Conservation (phyloP, 2,797 vertebrate species). For the Anguilla obscura region DNA sequence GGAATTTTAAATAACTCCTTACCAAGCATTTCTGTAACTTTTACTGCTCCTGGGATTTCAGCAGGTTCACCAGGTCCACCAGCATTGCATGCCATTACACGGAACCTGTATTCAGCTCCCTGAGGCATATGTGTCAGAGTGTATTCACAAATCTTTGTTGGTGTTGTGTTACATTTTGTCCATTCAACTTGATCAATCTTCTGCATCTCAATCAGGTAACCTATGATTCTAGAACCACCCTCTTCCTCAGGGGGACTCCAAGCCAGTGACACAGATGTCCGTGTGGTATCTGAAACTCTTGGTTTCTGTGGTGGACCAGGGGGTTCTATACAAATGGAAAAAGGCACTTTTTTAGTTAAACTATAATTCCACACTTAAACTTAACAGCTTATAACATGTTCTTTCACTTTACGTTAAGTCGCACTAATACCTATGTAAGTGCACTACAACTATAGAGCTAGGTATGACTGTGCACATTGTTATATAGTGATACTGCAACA, state of each 20-base stretch:
- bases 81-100: constrained; percentile 90
- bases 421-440: not conserved
- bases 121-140: constrained; percentile 97
- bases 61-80: constrained; percentile 94
- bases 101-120: constrained; percentile 97
- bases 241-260: constrained; percentile 94
- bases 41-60: constrained; percentile 92
- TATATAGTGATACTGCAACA: no score
- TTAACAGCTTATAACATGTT: not conserved
- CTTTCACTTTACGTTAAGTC: not conserved
- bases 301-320: constrained; percentile 89
- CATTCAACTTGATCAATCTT: constrained; percentile 98
- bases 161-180: constrained; percentile 98
- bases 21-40: constrained; percentile 99
- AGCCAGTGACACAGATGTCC: constrained; percentile 93
- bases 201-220: constrained; percentile 98
- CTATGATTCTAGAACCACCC: constrained; percentile 89
- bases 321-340: constrained; percentile 75
- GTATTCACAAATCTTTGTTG: constrained; percentile 96
- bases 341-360: constrained; percentile 25
- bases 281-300: constrained; percentile 92
- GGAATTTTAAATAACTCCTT: constrained; percentile 50
- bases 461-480: no score
- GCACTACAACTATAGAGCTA: not conserved
- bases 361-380: constrained; percentile 2